These are phyloP conservation scores for Harpalus rubripes DNA, from an alignment of 2,888 invertebrate genomes.

Conservation along the genomic window DNA sequence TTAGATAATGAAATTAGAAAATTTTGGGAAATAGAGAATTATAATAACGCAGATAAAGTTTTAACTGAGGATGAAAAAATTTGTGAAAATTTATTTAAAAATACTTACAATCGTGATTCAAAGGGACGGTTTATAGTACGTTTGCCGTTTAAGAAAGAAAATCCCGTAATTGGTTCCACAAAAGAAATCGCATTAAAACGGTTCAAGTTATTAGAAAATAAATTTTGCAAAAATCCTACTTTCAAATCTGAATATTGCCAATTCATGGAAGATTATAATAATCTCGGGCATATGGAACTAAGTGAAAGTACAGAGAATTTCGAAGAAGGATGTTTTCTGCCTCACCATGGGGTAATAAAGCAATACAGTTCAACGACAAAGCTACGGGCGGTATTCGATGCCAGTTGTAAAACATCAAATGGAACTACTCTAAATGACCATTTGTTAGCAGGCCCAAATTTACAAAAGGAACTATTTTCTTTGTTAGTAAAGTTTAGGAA, in stretches of 20 bases:
- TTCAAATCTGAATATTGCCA: conserved; percentile 13
- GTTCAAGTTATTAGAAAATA: neutral
- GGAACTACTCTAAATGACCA: neutral
- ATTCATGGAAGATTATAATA: conserved; percentile 26
- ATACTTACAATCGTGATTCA: conserved; percentile 1
- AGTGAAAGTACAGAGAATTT: conserved; percentile 5
- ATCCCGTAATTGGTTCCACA: neutral
- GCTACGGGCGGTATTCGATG: neutral
- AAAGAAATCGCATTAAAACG: conserved; percentile 1
- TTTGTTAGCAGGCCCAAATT: conserved; percentile 13
- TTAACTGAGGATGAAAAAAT: neutral
- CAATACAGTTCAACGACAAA: conserved; percentile 20
- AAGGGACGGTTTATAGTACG: neutral
- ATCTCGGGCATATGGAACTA: conserved; percentile 24
- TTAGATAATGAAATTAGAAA: conserved; percentile 1
- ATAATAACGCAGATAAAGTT: neutral
- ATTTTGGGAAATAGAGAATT: conserved; percentile 55
- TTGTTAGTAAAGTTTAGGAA: conserved; percentile 1
- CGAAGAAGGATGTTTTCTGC: conserved; percentile 56
- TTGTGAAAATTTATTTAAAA: neutral
- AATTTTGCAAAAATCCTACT: neutral
- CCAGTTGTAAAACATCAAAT: conserved; percentile 1
- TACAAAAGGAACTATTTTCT: conserved; percentile 10
- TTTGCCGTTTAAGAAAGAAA: neutral
- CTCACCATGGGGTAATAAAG: conserved; percentile 61